Evolutionary conservation across 2,113 vertebrate species (phyloP).

Genomic region (Emydura subglobosa): DNA sequence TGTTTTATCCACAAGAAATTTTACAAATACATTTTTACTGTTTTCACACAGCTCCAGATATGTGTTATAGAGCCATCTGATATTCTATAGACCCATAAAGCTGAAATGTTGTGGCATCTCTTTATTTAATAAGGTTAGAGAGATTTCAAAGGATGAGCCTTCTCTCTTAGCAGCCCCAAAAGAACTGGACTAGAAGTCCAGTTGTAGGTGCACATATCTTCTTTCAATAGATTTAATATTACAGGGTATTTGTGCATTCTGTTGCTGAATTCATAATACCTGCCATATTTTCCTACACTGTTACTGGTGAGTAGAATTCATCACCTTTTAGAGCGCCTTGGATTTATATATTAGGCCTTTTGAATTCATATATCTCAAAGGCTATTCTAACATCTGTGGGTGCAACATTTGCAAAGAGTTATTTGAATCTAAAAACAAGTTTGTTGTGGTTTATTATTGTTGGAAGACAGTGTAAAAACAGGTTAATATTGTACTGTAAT

Average conservation of each 20-base stretch:
- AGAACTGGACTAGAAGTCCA: not conserved
- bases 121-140: not conserved
- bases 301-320: not conserved
- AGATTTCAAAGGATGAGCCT: not conserved
- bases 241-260: not conserved
- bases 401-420: not conserved
- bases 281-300: not conserved
- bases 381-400: not conserved
- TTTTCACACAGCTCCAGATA: not conserved
- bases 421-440: not conserved
- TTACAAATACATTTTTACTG: not conserved
- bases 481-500: not conserved
- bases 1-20: not conserved
- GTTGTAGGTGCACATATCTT: not conserved
- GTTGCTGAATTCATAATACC: not conserved
- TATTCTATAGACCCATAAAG: not conserved
- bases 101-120: not conserved
- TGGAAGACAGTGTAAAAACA: not conserved
- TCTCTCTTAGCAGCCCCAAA: not conserved
- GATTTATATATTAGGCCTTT: not conserved
- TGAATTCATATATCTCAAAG: not conserved
- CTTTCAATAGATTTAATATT: not conserved
- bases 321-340: not conserved
- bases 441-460: not conserved
- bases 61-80: not conserved